phyloP scores from a whole-genome alignment of 2,888 invertebrate species.

The Trachelus iudaicus region DNA sequence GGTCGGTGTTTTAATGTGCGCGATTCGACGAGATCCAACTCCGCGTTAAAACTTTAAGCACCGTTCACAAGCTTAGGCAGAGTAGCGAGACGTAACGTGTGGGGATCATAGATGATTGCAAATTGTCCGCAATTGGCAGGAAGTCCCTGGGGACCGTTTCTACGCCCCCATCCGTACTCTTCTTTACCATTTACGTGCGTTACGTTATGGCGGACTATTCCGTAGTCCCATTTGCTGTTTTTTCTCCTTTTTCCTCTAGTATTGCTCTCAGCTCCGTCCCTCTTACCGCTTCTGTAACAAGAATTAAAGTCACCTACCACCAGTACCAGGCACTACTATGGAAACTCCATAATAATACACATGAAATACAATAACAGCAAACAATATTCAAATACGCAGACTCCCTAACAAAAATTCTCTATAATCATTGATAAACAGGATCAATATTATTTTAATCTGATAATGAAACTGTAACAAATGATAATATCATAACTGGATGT shows the following conservation, averaged over 20 bases:
- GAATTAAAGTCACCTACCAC: too few relatives aligned
- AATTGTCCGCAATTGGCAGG: constrained; percentile 66
- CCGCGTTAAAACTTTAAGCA: constrained; percentile 45
- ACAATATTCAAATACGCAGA: not conserved
- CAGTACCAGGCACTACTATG: too few relatives aligned
- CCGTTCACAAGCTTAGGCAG: constrained; percentile 34
- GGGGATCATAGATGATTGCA: constrained; percentile 64
- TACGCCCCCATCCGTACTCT: constrained; percentile 52
- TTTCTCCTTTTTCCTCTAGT: not conserved
- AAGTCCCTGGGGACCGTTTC: constrained; percentile 59
- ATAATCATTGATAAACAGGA: constrained; percentile 7
- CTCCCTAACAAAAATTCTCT: not conserved
- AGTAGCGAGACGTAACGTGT: constrained; percentile 47
- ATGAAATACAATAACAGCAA: not conserved
- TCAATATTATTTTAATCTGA: constrained; percentile 39
- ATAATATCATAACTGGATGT: not conserved
- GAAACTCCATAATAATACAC: not conserved
- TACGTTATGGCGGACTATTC: constrained; percentile 21
- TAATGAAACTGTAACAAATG: constrained; percentile 18
- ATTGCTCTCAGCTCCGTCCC: not conserved
- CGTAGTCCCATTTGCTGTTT: not conserved
- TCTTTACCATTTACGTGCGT: constrained; percentile 41
- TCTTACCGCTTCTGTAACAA: too few relatives aligned
- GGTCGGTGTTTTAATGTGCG: constrained; percentile 30
- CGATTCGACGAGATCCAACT: constrained; percentile 29